A percentile compares a stretch with the other conserved stretches of the same genome.
These are phyloP conservation scores for Cercopithecus mona DNA, from an alignment of 2,113 vertebrate genomes.

Conservation along the genomic window DNA sequence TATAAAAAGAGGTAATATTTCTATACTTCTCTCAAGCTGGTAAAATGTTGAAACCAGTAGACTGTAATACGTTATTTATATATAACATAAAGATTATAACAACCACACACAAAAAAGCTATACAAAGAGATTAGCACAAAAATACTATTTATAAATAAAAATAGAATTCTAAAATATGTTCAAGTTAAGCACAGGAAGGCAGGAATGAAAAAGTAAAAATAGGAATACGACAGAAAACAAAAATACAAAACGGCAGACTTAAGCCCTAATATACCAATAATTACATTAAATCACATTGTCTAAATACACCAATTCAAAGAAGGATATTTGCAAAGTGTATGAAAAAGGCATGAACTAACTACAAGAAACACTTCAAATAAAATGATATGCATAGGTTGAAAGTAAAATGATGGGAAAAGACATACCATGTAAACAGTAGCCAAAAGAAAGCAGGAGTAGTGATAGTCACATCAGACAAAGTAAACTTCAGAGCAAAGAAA, in stretches of 20 bases:
- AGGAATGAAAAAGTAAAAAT: background rate
- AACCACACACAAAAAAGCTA: background rate
- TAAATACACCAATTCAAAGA: background rate
- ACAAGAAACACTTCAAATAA: background rate
- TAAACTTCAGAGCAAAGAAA: background rate
- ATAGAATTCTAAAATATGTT: background rate
- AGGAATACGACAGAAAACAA: background rate
- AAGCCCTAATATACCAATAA: background rate
- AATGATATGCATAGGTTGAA: background rate
- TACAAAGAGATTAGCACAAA: background rate
- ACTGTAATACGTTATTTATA: background rate
- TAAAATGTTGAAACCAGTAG: background rate
- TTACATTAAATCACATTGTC: background rate
- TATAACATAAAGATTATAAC: background rate
- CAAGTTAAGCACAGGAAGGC: background rate
- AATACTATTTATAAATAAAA: background rate
- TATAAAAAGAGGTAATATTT: background rate
- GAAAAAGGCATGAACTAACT: background rate
- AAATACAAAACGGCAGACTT: background rate
- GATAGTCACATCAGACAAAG: background rate
- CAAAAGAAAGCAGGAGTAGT: background rate
- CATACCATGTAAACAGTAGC: background rate
- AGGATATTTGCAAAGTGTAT: background rate
- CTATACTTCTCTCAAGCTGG: background rate
- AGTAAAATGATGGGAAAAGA: background rate